A percentile compares a stretch with the other conserved stretches of the same genome.
Evolutionary conservation across 2,888 invertebrate genomes (phyloP).

Genomic region (Nomada fabriciana): DNA sequence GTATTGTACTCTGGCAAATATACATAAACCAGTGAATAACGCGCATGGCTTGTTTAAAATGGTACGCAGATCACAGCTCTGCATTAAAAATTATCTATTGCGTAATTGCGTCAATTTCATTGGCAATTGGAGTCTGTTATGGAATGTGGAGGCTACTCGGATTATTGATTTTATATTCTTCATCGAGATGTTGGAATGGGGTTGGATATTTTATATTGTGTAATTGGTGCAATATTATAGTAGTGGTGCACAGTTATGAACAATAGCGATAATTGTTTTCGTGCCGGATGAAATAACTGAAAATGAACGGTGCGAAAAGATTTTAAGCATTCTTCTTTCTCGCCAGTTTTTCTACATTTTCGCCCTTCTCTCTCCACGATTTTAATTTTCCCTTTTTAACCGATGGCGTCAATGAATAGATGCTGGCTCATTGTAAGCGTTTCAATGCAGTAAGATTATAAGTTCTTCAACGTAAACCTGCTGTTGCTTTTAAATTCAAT

Average conservation of each 20-base stretch:
- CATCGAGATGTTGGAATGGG: no score
- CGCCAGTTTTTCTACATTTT: no score
- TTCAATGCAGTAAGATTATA: not conserved
- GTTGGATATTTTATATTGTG: no score
- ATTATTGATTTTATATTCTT: no score
- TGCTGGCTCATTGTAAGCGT: not conserved
- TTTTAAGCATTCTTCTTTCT: not conserved
- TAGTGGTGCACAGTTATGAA: no score
- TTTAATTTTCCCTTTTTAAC: not conserved
- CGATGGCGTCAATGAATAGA: constrained; percentile 5
- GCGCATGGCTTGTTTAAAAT: not conserved
- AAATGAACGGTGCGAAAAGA: not conserved
- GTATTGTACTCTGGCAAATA: not conserved
- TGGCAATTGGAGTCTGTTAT: not conserved
- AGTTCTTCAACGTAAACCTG: not conserved
- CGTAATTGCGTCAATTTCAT: not conserved
- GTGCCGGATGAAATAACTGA: no score
- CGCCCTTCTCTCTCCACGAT: no score
- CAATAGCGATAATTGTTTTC: no score
- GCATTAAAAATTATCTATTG: constrained; percentile 1
- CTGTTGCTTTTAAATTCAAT: constrained; percentile 17
- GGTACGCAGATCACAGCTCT: not conserved
- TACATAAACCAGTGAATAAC: not conserved
- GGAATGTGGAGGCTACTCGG: no score
- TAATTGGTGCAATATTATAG: no score